A percentile compares a stretch with the other conserved stretches of the same genome.
phyloP scores from a whole-genome alignment of 1,140 invertebrate species.

The Adoxophyes honmai region DNA sequence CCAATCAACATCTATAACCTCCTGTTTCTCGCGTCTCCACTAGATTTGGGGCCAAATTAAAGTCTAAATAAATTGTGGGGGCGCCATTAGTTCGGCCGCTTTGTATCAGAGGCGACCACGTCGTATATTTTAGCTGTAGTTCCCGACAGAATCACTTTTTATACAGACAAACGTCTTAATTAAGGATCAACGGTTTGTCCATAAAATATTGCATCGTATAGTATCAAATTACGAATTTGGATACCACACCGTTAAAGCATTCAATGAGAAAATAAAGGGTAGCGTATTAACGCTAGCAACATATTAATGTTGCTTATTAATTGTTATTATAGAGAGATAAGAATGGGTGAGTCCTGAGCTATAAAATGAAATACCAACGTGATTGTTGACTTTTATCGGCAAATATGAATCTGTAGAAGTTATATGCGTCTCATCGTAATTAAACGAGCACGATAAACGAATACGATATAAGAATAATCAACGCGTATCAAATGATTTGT shows the following conservation, averaged over 20 bases:
- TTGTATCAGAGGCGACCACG: slow-evolving; percentile 41
- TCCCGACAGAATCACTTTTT: slow-evolving; percentile 44
- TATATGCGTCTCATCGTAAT: too few relatives aligned
- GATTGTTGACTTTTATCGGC: too few relatives aligned
- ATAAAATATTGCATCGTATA: slow-evolving; percentile 53
- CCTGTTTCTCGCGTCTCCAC: slow-evolving; percentile 40
- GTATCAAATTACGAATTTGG: slow-evolving; percentile 31
- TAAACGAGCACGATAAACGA: too few relatives aligned
- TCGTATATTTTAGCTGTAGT: slow-evolving; percentile 53
- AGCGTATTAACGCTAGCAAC: too few relatives aligned
- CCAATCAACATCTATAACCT: slow-evolving; percentile 57
- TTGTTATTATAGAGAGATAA: too few relatives aligned
- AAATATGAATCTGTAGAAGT: too few relatives aligned
- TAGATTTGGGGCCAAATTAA: slow-evolving; percentile 54
- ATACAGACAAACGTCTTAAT: slow-evolving; percentile 60
- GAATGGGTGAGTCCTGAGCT: too few relatives aligned
- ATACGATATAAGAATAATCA: too few relatives aligned
- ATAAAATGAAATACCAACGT: too few relatives aligned
- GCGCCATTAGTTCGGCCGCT: slow-evolving; percentile 46
- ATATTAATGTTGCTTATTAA: too few relatives aligned
- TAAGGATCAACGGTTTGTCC: slow-evolving; percentile 45
- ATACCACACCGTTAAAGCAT: slow-evolving; percentile 14
- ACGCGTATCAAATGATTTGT: slow-evolving; percentile 40
- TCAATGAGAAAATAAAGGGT: too few relatives aligned
- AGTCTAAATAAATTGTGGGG: slow-evolving; percentile 53